These are phyloP conservation scores for Acanthococcus lagerstroemiae DNA, from an alignment of 2,888 invertebrate genomes.

Conservation along the genomic window DNA sequence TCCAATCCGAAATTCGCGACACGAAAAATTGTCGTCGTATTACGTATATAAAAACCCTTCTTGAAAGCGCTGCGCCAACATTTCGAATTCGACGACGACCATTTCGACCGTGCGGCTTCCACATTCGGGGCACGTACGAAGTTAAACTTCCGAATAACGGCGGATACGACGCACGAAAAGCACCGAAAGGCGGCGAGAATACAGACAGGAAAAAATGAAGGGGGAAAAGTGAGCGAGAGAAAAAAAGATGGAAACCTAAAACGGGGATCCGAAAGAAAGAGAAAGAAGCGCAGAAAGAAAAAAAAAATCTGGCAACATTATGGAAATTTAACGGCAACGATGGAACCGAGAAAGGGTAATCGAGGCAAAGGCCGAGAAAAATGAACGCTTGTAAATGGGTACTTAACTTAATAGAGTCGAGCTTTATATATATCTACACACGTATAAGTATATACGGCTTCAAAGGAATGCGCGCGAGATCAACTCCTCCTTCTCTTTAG, in stretches of 20 bases:
- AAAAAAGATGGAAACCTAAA: not conserved
- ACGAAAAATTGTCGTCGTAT: not conserved
- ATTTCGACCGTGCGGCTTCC: not conserved
- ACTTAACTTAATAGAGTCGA: constrained; percentile 20
- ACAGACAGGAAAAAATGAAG: not conserved
- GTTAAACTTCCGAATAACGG: constrained; percentile 4
- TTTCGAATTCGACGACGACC: not conserved
- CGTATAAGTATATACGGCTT: not conserved
- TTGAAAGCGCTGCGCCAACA: not conserved
- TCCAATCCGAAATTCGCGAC: not conserved
- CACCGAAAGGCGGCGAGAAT: not conserved
- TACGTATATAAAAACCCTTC: not conserved
- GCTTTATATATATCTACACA: not conserved
- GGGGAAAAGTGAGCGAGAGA: not conserved
- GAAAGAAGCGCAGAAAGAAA: not conserved
- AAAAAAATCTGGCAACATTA: constrained; percentile 9
- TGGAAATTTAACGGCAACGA: constrained; percentile 1
- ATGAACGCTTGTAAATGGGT: constrained; percentile 19
- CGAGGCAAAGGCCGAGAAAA: constrained; percentile 4
- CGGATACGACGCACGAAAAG: not conserved
- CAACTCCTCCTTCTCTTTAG: not conserved
- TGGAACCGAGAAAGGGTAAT: constrained; percentile 30
- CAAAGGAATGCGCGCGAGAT: not conserved
- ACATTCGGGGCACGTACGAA: not conserved
- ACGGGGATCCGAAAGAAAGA: too few species aligned